Evolutionary conservation across 1,140 invertebrate species (phyloP).

Genomic region (Papilio glaucus): DNA sequence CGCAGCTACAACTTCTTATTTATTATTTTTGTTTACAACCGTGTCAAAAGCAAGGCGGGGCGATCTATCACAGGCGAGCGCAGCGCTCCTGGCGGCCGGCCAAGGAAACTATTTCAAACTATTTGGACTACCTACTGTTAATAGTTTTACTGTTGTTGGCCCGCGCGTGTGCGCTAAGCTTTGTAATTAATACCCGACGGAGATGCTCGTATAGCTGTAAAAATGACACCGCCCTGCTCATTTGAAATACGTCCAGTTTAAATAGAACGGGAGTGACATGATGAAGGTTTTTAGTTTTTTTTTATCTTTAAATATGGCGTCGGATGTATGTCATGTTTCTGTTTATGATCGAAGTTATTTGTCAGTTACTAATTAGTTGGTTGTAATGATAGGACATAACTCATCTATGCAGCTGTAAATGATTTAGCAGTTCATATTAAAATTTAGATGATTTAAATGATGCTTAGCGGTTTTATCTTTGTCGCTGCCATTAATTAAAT

Average conservation of each 20-base stretch:
- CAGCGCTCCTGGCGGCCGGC: slow-evolving; percentile 65
- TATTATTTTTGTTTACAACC: slow-evolving; percentile 76
- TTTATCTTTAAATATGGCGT: slow-evolving; percentile 40
- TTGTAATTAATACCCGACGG: slow-evolving; percentile 65
- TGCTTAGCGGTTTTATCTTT: not conserved
- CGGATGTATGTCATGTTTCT: slow-evolving; percentile 42
- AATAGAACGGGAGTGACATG: slow-evolving; percentile 39
- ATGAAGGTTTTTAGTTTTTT: slow-evolving; percentile 36
- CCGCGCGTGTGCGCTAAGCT: slow-evolving; percentile 55
- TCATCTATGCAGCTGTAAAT: slow-evolving; percentile 6
- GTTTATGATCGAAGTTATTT: slow-evolving; percentile 31
- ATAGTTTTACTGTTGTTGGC: slow-evolving; percentile 67
- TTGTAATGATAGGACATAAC: slow-evolving; percentile 13
- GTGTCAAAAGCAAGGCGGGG: slow-evolving; percentile 65
- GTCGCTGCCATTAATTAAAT: not conserved
- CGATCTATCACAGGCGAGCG: slow-evolving; percentile 60
- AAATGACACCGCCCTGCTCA: slow-evolving; percentile 42
- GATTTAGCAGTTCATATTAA: slow-evolving; percentile 19
- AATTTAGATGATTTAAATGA: slow-evolving; percentile 19
- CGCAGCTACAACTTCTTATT: slow-evolving; percentile 53
- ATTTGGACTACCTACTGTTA: slow-evolving; percentile 58
- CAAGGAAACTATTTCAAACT: slow-evolving; percentile 75
- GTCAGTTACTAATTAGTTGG: slow-evolving; percentile 24
- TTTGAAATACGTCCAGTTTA: slow-evolving; percentile 43
- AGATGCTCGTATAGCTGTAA: slow-evolving; percentile 44